A percentile compares a stretch with the other conserved stretches of the same genome.
phyloP scores from a whole-genome alignment of 2,888 invertebrate genomes.

The Dione vanillae region DNA sequence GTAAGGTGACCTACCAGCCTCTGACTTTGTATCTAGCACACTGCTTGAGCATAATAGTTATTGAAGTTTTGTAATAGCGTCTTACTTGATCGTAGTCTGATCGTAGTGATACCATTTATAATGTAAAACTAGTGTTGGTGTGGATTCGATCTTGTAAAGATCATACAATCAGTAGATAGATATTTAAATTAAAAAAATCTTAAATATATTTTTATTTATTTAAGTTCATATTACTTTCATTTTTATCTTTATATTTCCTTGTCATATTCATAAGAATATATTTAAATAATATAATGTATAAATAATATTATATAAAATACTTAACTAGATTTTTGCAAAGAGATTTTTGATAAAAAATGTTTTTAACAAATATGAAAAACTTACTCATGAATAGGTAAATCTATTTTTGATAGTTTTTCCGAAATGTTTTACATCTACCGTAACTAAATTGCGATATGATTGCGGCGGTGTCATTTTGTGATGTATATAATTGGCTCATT shows the following conservation, averaged over 20 bases:
- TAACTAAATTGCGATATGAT: constrained; percentile 67
- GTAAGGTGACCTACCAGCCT: constrained; percentile 54
- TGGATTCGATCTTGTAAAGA: no score
- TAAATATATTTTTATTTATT: no score
- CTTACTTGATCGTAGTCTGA: not conserved
- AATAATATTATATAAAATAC: no score
- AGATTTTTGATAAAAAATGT: not conserved
- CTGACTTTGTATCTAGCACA: constrained; percentile 35
- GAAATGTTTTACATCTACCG: constrained; percentile 54
- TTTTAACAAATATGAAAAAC: no score
- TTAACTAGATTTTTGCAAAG: not conserved
- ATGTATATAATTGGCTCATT: constrained; percentile 72
- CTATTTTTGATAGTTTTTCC: constrained; percentile 77
- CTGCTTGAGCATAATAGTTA: not conserved
- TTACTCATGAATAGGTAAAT: constrained; percentile 62
- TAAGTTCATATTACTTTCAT: no score
- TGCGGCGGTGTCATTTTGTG: constrained; percentile 64
- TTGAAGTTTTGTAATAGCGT: constrained; percentile 6
- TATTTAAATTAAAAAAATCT: no score
- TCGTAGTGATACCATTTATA: not conserved
- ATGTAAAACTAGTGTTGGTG: not conserved
- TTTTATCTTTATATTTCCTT: no score
- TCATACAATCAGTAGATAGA: no score
- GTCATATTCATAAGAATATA: no score
- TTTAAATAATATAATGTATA: no score